Conservation (phyloP, 2,113 vertebrate genomes). For the Ariopsis seemanni region DNA sequence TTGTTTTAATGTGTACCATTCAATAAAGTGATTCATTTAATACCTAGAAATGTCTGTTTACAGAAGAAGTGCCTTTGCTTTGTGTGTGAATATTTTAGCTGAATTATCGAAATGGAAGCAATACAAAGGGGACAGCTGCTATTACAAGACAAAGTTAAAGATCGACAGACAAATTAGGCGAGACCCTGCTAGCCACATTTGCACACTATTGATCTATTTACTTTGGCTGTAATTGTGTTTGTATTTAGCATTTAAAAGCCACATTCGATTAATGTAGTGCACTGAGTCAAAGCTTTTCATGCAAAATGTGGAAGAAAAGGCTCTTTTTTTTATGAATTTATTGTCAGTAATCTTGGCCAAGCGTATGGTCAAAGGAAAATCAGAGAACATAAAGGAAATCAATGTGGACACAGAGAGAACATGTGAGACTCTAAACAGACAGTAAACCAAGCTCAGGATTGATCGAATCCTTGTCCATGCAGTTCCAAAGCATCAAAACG, state of each 20-base stretch:
- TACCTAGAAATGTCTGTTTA: background rate
- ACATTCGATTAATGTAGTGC: background rate
- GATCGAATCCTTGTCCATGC: background rate
- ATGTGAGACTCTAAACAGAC: background rate
- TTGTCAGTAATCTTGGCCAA: background rate
- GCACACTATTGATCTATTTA: slow-evolving; percentile 8
- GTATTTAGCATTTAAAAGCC: background rate
- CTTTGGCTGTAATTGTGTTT: background rate
- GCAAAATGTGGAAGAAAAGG: background rate
- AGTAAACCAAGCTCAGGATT: background rate
- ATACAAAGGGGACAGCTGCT: background rate
- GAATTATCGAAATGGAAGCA: background rate
- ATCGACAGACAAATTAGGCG: background rate
- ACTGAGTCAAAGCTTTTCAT: background rate
- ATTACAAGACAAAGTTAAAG: background rate
- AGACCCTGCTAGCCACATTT: background rate
- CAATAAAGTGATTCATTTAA: background rate
- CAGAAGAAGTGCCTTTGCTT: background rate
- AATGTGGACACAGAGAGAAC: background rate
- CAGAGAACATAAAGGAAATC: background rate
- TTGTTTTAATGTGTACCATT: background rate
- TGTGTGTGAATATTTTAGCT: background rate
- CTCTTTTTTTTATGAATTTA: background rate
- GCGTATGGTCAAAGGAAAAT: background rate
- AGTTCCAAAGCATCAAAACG: background rate